Evolutionary conservation across 2,113 vertebrate genomes (phyloP).

Genomic region (Nannospalax galili): DNA sequence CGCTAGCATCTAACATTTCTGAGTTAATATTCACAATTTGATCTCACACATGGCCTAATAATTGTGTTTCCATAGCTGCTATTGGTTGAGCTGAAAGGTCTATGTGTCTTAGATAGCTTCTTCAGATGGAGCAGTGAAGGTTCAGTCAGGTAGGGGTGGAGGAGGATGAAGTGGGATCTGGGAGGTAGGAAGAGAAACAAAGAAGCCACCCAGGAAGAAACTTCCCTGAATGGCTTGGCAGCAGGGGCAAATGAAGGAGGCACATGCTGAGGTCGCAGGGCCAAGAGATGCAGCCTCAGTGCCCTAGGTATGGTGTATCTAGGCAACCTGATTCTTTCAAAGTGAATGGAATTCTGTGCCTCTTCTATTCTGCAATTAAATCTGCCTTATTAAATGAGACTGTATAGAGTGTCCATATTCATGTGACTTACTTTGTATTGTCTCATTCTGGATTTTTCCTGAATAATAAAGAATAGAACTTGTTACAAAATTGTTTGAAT

Average conservation of each 20-base stretch:
- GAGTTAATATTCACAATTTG: conserved; percentile 14
- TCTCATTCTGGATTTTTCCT: conserved; percentile 31
- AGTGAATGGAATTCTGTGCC: conserved; percentile 23
- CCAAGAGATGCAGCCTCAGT: conserved; percentile 5
- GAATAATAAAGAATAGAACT: conserved; percentile 40
- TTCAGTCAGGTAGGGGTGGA: neutral
- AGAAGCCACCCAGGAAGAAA: conserved; percentile 48
- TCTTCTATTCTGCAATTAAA: conserved; percentile 25
- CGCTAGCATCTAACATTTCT: conserved; percentile 42
- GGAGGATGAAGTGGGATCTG: neutral
- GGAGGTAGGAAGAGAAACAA: neutral
- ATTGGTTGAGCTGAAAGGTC: conserved; percentile 40
- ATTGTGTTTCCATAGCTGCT: neutral
- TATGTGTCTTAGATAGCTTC: neutral
- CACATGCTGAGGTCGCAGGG: neutral
- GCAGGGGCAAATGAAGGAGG: neutral
- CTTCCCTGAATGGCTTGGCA: conserved; percentile 41
- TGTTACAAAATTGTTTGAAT: conserved; percentile 31
- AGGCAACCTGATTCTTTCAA: conserved; percentile 19
- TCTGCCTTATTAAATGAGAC: conserved; percentile 42
- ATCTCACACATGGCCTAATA: conserved; percentile 34
- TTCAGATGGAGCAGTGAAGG: conserved; percentile 1
- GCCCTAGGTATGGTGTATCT: neutral
- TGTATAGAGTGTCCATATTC: neutral
- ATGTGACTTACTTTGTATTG: conserved; percentile 19